These are phyloP conservation scores for Lepidurus apus DNA, from an alignment of 1,140 invertebrate genomes.

Conservation along the genomic window DNA sequence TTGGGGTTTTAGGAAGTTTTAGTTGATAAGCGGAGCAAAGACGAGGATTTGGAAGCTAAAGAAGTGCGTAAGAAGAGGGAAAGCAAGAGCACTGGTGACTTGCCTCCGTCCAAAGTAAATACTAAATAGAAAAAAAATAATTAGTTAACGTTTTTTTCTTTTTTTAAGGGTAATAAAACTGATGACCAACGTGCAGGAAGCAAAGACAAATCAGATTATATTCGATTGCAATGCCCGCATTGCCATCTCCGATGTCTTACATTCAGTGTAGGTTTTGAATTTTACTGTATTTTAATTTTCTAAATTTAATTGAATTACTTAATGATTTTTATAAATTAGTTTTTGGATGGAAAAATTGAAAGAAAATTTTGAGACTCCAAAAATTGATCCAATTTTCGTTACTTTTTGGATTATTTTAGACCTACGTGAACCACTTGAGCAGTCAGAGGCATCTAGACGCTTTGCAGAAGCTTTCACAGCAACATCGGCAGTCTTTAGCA, in stretches of 20 bases:
- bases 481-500: constrained; percentile 62
- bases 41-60: background rate
- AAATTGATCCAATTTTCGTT: background rate
- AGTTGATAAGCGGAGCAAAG: background rate
- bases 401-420: constrained; percentile 43
- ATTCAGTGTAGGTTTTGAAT: constrained; percentile 53
- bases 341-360: too few species aligned
- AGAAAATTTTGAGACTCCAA: too few species aligned
- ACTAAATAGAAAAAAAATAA: constrained; percentile 23
- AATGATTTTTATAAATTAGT: too few species aligned
- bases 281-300: constrained; percentile 27
- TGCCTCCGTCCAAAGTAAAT: background rate
- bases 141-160: background rate
- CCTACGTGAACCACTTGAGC: constrained; percentile 63
- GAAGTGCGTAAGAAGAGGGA: constrained; percentile 25
- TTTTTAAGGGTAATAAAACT: background rate
- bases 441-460: constrained; percentile 61
- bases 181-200: background rate
- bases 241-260: constrained; percentile 64
- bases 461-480: constrained; percentile 62
- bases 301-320: background rate
- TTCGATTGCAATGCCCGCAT: constrained; percentile 66
- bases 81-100: background rate
- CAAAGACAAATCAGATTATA: constrained; percentile 45
- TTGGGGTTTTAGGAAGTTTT: too few species aligned